phyloP scores from a whole-genome alignment of 1,140 invertebrate genomes.

The Drosophila pseudoobscura region DNA sequence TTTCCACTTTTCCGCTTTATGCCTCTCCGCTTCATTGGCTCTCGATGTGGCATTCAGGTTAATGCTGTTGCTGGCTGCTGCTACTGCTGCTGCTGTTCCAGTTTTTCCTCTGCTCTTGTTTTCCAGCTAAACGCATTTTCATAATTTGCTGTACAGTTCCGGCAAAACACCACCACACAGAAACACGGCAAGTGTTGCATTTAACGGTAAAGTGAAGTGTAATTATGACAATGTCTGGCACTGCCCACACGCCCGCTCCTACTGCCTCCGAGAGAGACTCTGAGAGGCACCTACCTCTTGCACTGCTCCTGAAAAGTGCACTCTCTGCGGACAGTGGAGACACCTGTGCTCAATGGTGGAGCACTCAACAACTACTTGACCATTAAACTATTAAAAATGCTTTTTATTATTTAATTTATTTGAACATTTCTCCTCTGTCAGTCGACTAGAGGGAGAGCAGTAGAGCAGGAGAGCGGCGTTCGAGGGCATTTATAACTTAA shows the following conservation, averaged over 20 bases:
- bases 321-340: not conserved
- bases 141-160: conserved; percentile 77
- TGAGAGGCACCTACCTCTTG: not conserved
- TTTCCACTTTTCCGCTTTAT: conserved; percentile 8
- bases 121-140: conserved; percentile 72
- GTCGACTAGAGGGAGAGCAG: not conserved
- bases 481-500: conserved; percentile 69
- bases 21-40: conserved; percentile 53
- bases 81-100: conserved; percentile 59
- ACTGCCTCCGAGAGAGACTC: too few species aligned
- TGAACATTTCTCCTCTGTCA: conserved; percentile 29
- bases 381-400: conserved; percentile 71
- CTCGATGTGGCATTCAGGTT: conserved; percentile 73
- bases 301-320: not conserved
- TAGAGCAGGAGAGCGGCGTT: not conserved
- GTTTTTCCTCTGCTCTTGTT: conserved; percentile 63
- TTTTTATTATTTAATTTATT: conserved; percentile 78
- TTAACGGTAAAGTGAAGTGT: conserved; percentile 71
- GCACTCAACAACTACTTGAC: conserved; percentile 14
- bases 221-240: conserved; percentile 53
- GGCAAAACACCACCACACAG: conserved; percentile 36
- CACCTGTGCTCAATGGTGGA: conserved; percentile 1
- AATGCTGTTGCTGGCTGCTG: conserved; percentile 57
- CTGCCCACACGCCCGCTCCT: conserved; percentile 31
- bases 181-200: conserved; percentile 66